Percentiles rank a stretch among this genome's conserved stretches.
Conservation (phyloP, 1,140 invertebrate species). For the Cotesia vestalis region DNA sequence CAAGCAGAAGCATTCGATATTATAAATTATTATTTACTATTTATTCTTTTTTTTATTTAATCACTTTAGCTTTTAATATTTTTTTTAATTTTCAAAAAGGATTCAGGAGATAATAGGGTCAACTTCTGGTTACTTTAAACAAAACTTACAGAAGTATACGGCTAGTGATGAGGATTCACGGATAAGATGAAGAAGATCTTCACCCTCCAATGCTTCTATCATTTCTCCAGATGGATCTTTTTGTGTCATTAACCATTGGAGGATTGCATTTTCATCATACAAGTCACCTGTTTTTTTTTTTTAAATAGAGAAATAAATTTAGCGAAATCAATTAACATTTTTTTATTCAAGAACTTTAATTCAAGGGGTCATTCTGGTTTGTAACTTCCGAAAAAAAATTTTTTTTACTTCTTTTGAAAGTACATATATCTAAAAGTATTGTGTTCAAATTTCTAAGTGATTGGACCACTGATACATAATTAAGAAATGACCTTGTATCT, state of each 20-base stretch:
- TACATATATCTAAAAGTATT: too few species aligned
- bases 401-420: too few species aligned
- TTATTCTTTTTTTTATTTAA: slow-evolving; percentile 12
- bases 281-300: slow-evolving; percentile 74
- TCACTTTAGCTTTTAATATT: neutral
- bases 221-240: slow-evolving; percentile 90
- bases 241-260: slow-evolving; percentile 89
- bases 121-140: neutral
- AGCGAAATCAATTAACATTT: too few species aligned
- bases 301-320: neutral
- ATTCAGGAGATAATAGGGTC: neutral
- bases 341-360: slow-evolving; percentile 4
- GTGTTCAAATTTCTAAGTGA: too few species aligned
- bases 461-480: too few species aligned
- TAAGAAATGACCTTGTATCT: too few species aligned
- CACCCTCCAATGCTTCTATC: slow-evolving; percentile 88
- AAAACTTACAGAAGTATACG: slow-evolving; percentile 90
- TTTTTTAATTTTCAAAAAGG: neutral
- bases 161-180: slow-evolving; percentile 85
- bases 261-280: slow-evolving; percentile 87
- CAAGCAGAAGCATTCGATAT: slow-evolving; percentile 32
- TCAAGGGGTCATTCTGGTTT: neutral
- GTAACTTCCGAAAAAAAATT: too few species aligned
- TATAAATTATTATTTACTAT: slow-evolving; percentile 9
- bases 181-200: slow-evolving; percentile 81